Percentiles rank a stretch among this genome's conserved stretches.
Evolutionary conservation across 2,797 vertebrate species (phyloP).

Genomic region (Micrastur ruficollis): DNA sequence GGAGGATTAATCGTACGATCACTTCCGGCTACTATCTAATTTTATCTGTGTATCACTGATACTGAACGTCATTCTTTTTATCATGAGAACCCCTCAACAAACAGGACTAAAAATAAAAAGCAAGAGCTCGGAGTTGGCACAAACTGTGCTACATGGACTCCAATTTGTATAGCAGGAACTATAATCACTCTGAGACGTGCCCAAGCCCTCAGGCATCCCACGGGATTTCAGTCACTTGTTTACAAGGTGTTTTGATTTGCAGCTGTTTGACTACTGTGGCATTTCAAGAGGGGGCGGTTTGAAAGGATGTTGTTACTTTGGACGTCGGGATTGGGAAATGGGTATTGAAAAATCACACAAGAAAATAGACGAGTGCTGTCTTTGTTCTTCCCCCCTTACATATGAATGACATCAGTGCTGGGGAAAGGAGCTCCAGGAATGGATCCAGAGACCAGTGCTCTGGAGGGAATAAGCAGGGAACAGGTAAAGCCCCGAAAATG

Average conservation of each 20-base stretch:
- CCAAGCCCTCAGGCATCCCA: constrained; percentile 66
- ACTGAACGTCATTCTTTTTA: constrained; percentile 8
- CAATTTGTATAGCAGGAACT: constrained; percentile 70
- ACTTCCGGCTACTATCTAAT: constrained; percentile 29
- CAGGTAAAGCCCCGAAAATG: background rate
- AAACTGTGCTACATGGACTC: constrained; percentile 48
- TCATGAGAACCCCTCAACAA: constrained; percentile 38
- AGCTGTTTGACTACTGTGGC: constrained; percentile 60
- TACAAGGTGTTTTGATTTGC: constrained; percentile 69
- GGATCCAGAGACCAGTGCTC: background rate
- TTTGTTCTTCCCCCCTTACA: constrained; percentile 36
- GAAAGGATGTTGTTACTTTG: constrained; percentile 65
- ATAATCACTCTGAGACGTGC: constrained; percentile 63
- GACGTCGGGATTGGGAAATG: constrained; percentile 51
- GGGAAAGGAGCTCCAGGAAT: constrained; percentile 7
- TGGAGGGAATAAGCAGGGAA: background rate
- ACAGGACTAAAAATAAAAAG: constrained; percentile 66
- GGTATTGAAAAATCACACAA: constrained; percentile 53
- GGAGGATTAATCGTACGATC: background rate
- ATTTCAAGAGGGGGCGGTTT: constrained; percentile 54
- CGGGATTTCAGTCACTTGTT: constrained; percentile 70
- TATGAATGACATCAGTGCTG: background rate
- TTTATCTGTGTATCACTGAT: constrained; percentile 34
- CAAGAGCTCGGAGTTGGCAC: constrained; percentile 19
- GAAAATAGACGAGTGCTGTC: background rate